These are phyloP conservation scores for Sternarchorhynchus goeldii DNA, from an alignment of 2,797 vertebrate species.

Conservation along the genomic window DNA sequence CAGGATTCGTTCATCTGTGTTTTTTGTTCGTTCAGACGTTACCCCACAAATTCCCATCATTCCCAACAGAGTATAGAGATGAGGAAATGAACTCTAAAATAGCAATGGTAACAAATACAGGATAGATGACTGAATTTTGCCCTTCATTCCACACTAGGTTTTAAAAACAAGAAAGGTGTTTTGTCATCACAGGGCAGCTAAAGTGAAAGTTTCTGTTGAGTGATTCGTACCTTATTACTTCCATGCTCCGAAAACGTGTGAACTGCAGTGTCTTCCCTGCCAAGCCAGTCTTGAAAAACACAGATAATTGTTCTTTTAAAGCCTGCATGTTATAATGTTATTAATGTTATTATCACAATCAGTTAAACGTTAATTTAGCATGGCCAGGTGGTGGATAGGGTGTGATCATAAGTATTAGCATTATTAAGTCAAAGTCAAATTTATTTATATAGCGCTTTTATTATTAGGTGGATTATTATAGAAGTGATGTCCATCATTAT, in stretches of 20 bases:
- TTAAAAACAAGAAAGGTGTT: neutral
- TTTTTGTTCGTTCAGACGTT: neutral
- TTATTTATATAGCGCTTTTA: too few species aligned
- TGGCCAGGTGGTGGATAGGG: neutral
- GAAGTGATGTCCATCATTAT: too few species aligned
- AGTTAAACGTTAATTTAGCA: constrained; percentile 14
- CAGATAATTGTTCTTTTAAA: neutral
- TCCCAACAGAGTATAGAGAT: neutral
- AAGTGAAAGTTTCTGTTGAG: constrained; percentile 12
- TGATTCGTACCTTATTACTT: constrained; percentile 18
- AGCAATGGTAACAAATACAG: neutral
- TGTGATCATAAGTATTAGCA: too few species aligned
- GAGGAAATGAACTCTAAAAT: constrained; percentile 15
- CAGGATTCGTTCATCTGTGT: neutral
- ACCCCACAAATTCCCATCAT: constrained; percentile 3
- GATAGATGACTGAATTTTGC: constrained; percentile 4
- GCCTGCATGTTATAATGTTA: neutral
- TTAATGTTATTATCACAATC: constrained; percentile 11
- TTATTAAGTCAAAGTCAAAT: too few species aligned
- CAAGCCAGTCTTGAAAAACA: constrained; percentile 10
- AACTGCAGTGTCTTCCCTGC: neutral
- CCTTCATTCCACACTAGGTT: neutral
- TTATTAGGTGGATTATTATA: too few species aligned
- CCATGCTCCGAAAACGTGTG: neutral
- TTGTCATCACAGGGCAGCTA: neutral